Evolutionary conservation across 2,113 vertebrate species (phyloP).

Genomic region (Microtus pennsylvanicus): DNA sequence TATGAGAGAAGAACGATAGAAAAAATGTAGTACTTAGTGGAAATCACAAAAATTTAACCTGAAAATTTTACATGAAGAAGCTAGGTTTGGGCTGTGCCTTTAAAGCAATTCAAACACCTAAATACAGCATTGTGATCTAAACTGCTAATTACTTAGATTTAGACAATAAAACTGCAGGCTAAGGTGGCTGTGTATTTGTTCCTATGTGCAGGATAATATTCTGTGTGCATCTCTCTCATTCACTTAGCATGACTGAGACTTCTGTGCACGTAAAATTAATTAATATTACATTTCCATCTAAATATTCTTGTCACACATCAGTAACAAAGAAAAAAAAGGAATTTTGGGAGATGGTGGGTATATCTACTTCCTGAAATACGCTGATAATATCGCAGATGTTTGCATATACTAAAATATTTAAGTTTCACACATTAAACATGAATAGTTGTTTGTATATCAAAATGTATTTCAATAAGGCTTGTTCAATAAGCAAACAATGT

Average conservation of each 20-base stretch:
- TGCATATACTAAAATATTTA: background rate
- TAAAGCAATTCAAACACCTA: background rate
- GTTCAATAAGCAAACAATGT: background rate
- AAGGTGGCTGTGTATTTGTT: background rate
- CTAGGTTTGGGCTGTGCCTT: background rate
- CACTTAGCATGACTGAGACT: background rate
- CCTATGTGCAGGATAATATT: too few species aligned
- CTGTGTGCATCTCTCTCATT: background rate
- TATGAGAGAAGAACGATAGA: background rate
- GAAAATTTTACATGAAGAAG: background rate
- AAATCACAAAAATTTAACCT: slow-evolving; percentile 12
- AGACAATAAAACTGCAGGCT: background rate
- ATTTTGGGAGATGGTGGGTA: background rate
- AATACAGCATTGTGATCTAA: background rate
- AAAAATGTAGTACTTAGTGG: background rate
- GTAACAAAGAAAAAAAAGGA: background rate
- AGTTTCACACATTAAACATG: background rate
- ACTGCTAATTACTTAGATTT: background rate
- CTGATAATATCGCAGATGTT: too few species aligned
- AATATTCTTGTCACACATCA: background rate
- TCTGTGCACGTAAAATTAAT: background rate
- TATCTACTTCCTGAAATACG: background rate
- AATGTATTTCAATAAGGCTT: background rate
- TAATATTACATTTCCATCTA: background rate
- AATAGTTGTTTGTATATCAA: background rate